phyloP scores from a whole-genome alignment of 2,797 vertebrate species.

The Amphiprion clarkii region DNA sequence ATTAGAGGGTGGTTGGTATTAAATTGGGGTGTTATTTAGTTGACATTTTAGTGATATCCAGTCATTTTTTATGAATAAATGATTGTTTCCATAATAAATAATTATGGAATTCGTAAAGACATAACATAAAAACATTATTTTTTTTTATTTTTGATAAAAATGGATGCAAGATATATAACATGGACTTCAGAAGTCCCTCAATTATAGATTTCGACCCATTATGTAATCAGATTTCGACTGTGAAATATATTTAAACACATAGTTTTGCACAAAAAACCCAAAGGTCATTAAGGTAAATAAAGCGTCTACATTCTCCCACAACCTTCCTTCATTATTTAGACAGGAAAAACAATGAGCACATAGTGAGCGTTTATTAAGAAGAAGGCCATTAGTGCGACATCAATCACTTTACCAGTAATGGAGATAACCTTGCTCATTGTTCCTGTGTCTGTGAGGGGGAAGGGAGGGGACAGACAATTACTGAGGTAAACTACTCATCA shows the following conservation, averaged over 20 bases:
- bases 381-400: constrained; percentile 65
- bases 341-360: constrained; percentile 53
- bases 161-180: too few relatives aligned
- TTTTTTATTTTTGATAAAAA: too few relatives aligned
- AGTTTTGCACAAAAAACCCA: neutral
- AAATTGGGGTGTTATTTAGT: too few relatives aligned
- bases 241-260: neutral
- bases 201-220: too few relatives aligned
- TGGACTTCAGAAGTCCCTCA: too few relatives aligned
- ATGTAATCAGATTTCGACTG: constrained; percentile 8
- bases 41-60: too few relatives aligned
- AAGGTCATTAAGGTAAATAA: neutral
- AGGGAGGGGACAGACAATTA: constrained; percentile 26
- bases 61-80: too few relatives aligned
- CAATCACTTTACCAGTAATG: constrained; percentile 72
- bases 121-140: too few relatives aligned
- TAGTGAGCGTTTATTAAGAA: constrained; percentile 58
- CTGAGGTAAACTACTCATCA: constrained; percentile 40
- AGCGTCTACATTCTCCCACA: constrained; percentile 34
- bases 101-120: too few relatives aligned
- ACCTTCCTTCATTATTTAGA: constrained; percentile 73
- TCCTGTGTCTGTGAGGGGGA: constrained; percentile 9
- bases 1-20: too few relatives aligned
- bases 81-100: too few relatives aligned
- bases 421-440: constrained; percentile 63